Evolutionary conservation across 1,140 invertebrate genomes (phyloP).

Genomic region (Spodoptera frugiperda): DNA sequence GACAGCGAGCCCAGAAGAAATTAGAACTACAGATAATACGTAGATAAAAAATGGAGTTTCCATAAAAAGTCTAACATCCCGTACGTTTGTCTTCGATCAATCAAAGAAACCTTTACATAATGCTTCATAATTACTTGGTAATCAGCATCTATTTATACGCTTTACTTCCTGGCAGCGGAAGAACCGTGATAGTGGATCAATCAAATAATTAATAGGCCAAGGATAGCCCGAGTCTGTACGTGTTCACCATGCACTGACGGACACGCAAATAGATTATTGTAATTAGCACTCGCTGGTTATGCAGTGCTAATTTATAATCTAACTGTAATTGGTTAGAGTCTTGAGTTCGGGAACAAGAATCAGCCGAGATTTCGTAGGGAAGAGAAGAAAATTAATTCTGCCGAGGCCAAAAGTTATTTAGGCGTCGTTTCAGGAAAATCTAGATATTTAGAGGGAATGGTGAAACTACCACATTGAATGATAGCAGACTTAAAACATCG

Average conservation of each 20-base stretch:
- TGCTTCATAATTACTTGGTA: conserved; percentile 4
- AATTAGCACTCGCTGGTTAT: conserved; percentile 3
- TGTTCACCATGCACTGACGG: conserved; percentile 3
- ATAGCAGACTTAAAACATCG: too few relatives aligned
- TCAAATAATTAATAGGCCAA: conserved; percentile 44
- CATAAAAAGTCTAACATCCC: background rate
- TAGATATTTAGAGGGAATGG: too few relatives aligned
- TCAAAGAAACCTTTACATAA: conserved; percentile 19
- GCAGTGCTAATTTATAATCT: conserved; percentile 2
- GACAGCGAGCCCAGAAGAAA: too few relatives aligned
- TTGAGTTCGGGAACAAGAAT: background rate
- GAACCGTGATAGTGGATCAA: conserved; percentile 44
- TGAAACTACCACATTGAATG: too few relatives aligned
- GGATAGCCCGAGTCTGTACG: conserved; percentile 5
- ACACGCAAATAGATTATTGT: conserved; percentile 34
- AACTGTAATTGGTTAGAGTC: background rate
- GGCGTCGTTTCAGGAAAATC: too few relatives aligned
- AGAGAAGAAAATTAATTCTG: too few relatives aligned
- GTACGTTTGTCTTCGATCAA: background rate
- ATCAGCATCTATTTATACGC: conserved; percentile 9
- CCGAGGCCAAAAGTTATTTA: too few relatives aligned
- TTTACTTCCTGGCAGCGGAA: conserved; percentile 35
- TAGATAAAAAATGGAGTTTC: background rate
- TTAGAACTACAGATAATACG: too few relatives aligned
- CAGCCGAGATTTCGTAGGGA: too few relatives aligned